A percentile compares a stretch with the other conserved stretches of the same genome.
Evolutionary conservation across 2,113 vertebrate species (phyloP).

Genomic region (Ascaphus truei): DNA sequence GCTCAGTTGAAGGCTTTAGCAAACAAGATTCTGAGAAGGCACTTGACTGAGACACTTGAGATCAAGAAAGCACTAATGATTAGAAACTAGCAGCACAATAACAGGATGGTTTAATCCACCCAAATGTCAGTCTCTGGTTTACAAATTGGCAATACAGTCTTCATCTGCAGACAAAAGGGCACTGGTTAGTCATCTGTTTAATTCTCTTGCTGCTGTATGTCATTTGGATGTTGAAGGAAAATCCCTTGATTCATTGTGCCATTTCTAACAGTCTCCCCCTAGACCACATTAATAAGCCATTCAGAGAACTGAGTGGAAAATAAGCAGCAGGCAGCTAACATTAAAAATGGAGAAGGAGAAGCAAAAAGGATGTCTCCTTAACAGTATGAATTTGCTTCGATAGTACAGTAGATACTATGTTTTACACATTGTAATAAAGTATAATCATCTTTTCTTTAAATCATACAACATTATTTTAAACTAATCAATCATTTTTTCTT

Average conservation of each 20-base stretch:
- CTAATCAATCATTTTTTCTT: too few species aligned
- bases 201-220: conserved; percentile 68
- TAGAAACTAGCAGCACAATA: conserved; percentile 59
- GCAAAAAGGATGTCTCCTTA: too few species aligned
- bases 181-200: conserved; percentile 77
- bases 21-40: conserved; percentile 60
- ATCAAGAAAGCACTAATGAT: conserved; percentile 62
- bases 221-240: conserved; percentile 72
- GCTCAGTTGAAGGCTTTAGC: conserved; percentile 61
- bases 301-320: conserved; percentile 65
- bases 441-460: too few species aligned
- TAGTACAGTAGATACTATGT: too few species aligned
- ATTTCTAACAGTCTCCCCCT: conserved; percentile 75
- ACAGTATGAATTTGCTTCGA: too few species aligned
- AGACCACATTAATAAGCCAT: conserved; percentile 76
- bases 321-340: conserved; percentile 60
- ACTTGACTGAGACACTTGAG: conserved; percentile 58
- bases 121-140: conserved; percentile 70
- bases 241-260: conserved; percentile 74
- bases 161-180: conserved; percentile 72
- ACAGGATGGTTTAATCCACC: conserved; percentile 68
- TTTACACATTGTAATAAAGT: too few species aligned
- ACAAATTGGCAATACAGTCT: conserved; percentile 68
- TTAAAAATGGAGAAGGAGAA: too few species aligned
- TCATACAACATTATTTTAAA: too few species aligned